Base-by-base conservation (phyloP, 2,797 vertebrate genomes). In the Nyctalus aviator region DNA sequence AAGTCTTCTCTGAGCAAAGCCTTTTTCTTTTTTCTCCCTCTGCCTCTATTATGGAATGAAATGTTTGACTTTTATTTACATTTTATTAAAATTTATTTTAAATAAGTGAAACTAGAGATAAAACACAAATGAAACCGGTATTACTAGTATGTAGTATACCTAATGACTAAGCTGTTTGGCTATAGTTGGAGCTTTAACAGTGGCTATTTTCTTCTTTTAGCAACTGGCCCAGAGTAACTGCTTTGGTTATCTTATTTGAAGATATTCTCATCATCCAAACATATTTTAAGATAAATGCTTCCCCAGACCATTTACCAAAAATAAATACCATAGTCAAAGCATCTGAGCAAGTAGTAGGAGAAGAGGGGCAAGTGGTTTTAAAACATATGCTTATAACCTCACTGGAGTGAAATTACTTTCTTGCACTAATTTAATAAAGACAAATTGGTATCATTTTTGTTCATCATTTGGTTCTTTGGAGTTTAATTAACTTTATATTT, bases 401-500 rank as follows among this genome's bases (percentile, higher is more conserved):
- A 64, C 75, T 92, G 62, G 35, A 41, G 21, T 72, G 59, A 89
- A 25, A 86, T 55, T 82, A 77, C 35, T 76, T 76, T n/a, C 55
- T 78, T 90, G 78, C n/a, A 88, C n/a, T 75, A 75, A 88, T 88
- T 88, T 41, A 75, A 32, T 37, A 62, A 62, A 64, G 17, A 77
- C 69, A 84, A 81, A 81, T 68, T 66, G 35, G 7, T 68, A 50
- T 68, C 46, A 81, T 30, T 30, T 75, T 88, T 57, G 7, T 84
- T 84, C 41, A 37, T 79, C 50, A 73, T 44, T 81, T 89, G 32
- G 41, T 95, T 95, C 46, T 87, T 71, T 90, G 82, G 53, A 71
- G 35, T 96, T 81, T 91, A 91, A 48, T 15, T 83, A 91, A 48
- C 48, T 83, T 84, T 44, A 32, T 23, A 25, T 84, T 68, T 84